phyloP scores from a whole-genome alignment of 2,113 vertebrate species.

The Spea multiplicata region DNA sequence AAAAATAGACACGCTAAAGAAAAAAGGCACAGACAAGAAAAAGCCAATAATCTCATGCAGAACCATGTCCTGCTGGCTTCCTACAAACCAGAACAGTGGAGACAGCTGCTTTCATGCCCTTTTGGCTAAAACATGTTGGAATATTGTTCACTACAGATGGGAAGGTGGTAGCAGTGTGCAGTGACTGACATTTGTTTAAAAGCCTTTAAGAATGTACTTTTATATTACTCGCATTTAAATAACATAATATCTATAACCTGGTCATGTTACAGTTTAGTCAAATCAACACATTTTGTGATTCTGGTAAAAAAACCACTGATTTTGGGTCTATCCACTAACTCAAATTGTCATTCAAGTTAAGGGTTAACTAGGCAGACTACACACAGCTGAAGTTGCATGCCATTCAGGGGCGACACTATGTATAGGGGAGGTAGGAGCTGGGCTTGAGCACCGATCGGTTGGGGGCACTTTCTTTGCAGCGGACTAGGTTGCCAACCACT shows the following conservation, averaged over 20 bases:
- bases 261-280: background rate
- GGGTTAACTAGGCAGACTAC: too few species aligned
- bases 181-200: constrained; percentile 43
- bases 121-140: constrained; percentile 44
- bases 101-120: constrained; percentile 49
- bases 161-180: constrained; percentile 42
- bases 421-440: too few species aligned
- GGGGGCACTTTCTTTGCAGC: too few species aligned
- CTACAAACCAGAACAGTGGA: constrained; percentile 37
- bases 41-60: constrained; percentile 40
- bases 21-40: constrained; percentile 12
- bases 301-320: too few species aligned
- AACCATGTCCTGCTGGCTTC: constrained; percentile 45
- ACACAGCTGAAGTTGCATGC: too few species aligned
- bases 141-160: constrained; percentile 37
- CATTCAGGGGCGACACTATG: too few species aligned
- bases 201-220: constrained; percentile 29
- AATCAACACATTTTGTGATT: too few species aligned
- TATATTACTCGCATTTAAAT: background rate
- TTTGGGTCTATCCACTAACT: too few species aligned
- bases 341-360: too few species aligned
- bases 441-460: too few species aligned
- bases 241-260: background rate
- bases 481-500: too few species aligned
- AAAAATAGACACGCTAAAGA: background rate